Evolutionary conservation across 2,113 vertebrate species (phyloP), one percentile per base, ranked within the genome.

Genomic region (Elaphurus davidianus): DNA sequence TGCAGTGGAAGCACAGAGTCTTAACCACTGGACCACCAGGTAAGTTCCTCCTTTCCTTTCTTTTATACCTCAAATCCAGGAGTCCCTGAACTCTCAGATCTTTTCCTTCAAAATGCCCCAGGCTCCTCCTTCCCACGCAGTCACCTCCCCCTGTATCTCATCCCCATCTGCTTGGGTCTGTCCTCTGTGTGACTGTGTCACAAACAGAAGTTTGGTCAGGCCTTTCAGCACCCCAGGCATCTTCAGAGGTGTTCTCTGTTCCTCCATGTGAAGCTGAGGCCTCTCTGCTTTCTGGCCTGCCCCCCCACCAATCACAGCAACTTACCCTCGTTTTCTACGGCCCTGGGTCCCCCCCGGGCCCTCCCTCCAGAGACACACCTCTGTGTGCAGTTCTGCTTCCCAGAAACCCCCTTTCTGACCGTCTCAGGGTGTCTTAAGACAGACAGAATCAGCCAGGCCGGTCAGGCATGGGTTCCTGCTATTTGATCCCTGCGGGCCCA

Each of bases 301-400:
- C 15, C 0, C 6, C 1, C 19, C 33, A 6, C 52, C 21, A 2
- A 1, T 30, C 6, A 3, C 27, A 13, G 74, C 47, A 25, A 27
- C 10, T 6, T 6, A 27, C 27, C 40, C 6, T 23, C 5, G 0
- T 76, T 57, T 87, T 43, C 21, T 50, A 16, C 55, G 9, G 1
- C 10, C 15, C 54, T 71, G 4, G n/a, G 15, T 25, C 12, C 11
- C 59, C 45, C 21, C 40, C 0, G 2, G 36, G 81, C 0, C 7
- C 36, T 50, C n/a, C 5, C 36, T 55, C 33, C 15, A 16, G 17
- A 3, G 5, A 25, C 17, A 1, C 4, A 19, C 33, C 50, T 79
- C 67, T 17, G 60, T 9, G 40, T 4, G 7, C 13, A 21, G 27
- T 14, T 55, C 33, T 33, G 64, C 57, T 3, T 19, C 15, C 33